Percentiles rank a stretch among this genome's conserved stretches.
phyloP scores from a whole-genome alignment of 1,140 invertebrate species.

The Macrotrachela quadricornifera region DNA sequence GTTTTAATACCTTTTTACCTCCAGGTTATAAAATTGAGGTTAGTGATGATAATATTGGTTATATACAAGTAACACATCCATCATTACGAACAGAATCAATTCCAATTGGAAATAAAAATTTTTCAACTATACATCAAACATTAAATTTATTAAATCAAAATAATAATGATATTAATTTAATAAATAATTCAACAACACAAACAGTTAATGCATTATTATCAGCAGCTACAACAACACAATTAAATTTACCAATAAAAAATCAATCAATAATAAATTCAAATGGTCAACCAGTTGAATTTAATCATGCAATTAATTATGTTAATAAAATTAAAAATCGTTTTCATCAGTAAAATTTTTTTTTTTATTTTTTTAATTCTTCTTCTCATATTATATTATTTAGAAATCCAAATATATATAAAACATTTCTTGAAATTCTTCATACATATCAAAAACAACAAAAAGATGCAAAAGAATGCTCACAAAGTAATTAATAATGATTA shows the following conservation, averaged over 20 bases:
- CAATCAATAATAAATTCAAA: conserved; percentile 9
- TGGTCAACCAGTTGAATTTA: conserved; percentile 73
- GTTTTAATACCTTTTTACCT: conserved; percentile 96
- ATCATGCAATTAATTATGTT: conserved; percentile 95
- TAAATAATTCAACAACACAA: neutral
- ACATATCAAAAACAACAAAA: conserved; percentile 95
- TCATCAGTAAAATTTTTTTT: neutral
- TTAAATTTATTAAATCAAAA: neutral
- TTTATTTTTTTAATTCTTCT: too few species aligned
- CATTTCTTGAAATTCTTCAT: conserved; percentile 87
- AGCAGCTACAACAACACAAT: neutral
- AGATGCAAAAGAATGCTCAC: conserved; percentile 50
- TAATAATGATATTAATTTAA: neutral
- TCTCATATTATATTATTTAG: too few species aligned
- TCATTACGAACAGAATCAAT: neutral
- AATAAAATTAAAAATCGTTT: conserved; percentile 68
- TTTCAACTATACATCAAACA: neutral
- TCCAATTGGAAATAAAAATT: too few species aligned
- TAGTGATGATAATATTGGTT: neutral
- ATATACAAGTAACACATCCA: neutral
- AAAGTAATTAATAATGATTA: too few species aligned
- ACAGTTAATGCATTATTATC: neutral
- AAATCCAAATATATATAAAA: conserved; percentile 79
- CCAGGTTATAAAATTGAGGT: conserved; percentile 89
- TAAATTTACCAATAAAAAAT: conserved; percentile 7